Conservation (phyloP, 1,140 invertebrate species). For the Oncopodura yosiiana region DNA sequence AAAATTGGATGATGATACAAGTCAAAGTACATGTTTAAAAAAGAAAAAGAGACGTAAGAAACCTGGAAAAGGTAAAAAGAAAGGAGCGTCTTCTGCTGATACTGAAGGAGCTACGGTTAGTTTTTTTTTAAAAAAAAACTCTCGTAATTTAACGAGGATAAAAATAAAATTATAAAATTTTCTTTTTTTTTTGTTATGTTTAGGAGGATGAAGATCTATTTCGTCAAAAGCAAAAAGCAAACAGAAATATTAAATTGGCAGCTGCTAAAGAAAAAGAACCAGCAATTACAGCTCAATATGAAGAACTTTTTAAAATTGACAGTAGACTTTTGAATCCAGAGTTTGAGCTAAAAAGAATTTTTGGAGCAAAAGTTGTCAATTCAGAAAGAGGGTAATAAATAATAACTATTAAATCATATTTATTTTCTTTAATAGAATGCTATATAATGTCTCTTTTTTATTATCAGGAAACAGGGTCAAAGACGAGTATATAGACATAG, state of each 20-base stretch:
- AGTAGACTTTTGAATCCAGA: slow-evolving; percentile 67
- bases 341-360: slow-evolving; percentile 73
- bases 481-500: slow-evolving; percentile 11
- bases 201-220: slow-evolving; percentile 60
- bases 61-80: slow-evolving; percentile 19
- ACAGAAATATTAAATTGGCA: slow-evolving; percentile 48
- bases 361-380: slow-evolving; percentile 69
- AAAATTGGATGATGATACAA: slow-evolving; percentile 38
- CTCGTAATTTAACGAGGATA: slow-evolving; percentile 2
- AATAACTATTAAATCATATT: neutral
- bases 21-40: slow-evolving; percentile 45
- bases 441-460: neutral
- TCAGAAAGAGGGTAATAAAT: slow-evolving; percentile 50
- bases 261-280: slow-evolving; percentile 37
- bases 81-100: neutral
- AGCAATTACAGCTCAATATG: slow-evolving; percentile 32
- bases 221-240: slow-evolving; percentile 59
- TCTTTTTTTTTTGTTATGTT: slow-evolving; percentile 24
- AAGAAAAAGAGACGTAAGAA: slow-evolving; percentile 56
- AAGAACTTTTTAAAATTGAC: slow-evolving; percentile 52
- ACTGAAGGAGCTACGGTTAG: slow-evolving; percentile 13
- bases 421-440: slow-evolving; percentile 3
- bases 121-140: neutral
- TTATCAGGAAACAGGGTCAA: slow-evolving; percentile 13
- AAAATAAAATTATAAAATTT: too few relatives aligned